Evolutionary conservation across 2,888 invertebrate genomes (phyloP).

Genomic region (Drosophila melanosoma): DNA sequence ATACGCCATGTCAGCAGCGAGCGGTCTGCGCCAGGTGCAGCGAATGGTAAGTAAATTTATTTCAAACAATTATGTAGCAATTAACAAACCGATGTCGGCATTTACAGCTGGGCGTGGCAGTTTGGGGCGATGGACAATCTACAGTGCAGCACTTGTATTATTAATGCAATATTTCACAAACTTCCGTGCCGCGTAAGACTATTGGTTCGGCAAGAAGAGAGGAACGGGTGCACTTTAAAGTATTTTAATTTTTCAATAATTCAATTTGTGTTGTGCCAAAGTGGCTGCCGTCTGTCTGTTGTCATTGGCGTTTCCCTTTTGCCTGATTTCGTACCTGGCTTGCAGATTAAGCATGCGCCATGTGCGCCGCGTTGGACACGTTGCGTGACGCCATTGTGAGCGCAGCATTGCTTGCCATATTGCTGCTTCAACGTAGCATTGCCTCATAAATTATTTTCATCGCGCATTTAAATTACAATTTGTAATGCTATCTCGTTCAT

Average conservation of each 20-base stretch:
- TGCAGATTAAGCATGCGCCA: constrained; percentile 59
- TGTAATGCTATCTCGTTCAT: constrained; percentile 36
- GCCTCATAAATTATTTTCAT: constrained; percentile 58
- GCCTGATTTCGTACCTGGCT: constrained; percentile 44
- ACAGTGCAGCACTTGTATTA: constrained; percentile 54
- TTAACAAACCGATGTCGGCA: constrained; percentile 79
- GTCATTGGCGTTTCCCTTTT: constrained; percentile 1
- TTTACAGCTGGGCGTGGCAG: constrained; percentile 51
- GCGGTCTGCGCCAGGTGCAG: constrained; percentile 41
- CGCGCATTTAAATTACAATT: constrained; percentile 66
- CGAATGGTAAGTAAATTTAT: constrained; percentile 71
- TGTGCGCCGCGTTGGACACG: constrained; percentile 27
- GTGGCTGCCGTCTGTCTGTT: background rate
- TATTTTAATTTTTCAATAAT: constrained; percentile 75
- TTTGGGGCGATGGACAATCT: constrained; percentile 15
- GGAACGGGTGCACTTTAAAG: constrained; percentile 36
- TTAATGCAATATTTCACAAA: constrained; percentile 67
- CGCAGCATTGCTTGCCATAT: constrained; percentile 33
- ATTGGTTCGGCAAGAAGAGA: background rate
- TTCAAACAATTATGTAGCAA: constrained; percentile 79
- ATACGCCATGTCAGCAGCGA: constrained; percentile 72
- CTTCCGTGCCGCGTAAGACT: constrained; percentile 14
- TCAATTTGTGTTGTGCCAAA: constrained; percentile 60
- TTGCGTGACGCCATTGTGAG: constrained; percentile 60
- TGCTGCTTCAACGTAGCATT: constrained; percentile 5